A percentile compares a stretch with the other conserved stretches of the same genome.
These are phyloP conservation scores for Corbicula japonica DNA, from an alignment of 2,888 invertebrate genomes.

Conservation along the genomic window DNA sequence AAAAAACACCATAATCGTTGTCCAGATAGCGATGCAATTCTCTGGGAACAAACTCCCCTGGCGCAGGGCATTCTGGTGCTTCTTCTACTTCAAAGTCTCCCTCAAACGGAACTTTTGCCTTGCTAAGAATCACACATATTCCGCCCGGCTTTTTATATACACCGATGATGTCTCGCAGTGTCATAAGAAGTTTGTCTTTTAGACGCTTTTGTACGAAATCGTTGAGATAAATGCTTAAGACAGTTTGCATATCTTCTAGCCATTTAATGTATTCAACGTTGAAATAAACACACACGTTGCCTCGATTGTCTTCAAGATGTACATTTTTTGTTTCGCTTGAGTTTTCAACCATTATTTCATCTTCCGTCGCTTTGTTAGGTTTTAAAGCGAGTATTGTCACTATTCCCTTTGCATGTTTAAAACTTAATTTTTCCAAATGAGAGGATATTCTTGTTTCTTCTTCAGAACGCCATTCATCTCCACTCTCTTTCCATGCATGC, in stretches of 20 bases:
- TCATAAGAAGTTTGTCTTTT: slow-evolving; percentile 7
- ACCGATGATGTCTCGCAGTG: slow-evolving; percentile 18
- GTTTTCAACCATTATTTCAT: background rate
- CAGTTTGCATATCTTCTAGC: background rate
- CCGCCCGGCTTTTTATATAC: background rate
- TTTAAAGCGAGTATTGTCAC: slow-evolving; percentile 21
- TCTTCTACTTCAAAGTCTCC: background rate
- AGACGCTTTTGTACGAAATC: background rate
- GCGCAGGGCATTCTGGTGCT: slow-evolving; percentile 33
- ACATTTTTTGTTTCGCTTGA: slow-evolving; percentile 12
- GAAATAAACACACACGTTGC: slow-evolving; percentile 10
- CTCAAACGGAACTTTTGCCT: slow-evolving; percentile 14
- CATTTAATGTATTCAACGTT: slow-evolving; percentile 5
- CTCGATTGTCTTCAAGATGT: slow-evolving; percentile 13
- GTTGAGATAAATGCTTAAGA: background rate
- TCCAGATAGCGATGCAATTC: slow-evolving; percentile 59
- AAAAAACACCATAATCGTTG: slow-evolving; percentile 52
- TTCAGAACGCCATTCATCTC: background rate
- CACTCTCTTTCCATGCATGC: slow-evolving; percentile 19
- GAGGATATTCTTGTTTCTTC: background rate
- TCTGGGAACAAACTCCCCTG: slow-evolving; percentile 59
- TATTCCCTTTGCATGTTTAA: slow-evolving; percentile 25
- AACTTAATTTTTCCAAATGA: background rate
- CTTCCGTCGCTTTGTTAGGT: slow-evolving; percentile 2
- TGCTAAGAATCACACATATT: slow-evolving; percentile 33